Percentiles rank a stretch among this genome's conserved stretches.
Evolutionary conservation across 2,888 invertebrate species (phyloP).

Genomic region (Tenthredo amoena): DNA sequence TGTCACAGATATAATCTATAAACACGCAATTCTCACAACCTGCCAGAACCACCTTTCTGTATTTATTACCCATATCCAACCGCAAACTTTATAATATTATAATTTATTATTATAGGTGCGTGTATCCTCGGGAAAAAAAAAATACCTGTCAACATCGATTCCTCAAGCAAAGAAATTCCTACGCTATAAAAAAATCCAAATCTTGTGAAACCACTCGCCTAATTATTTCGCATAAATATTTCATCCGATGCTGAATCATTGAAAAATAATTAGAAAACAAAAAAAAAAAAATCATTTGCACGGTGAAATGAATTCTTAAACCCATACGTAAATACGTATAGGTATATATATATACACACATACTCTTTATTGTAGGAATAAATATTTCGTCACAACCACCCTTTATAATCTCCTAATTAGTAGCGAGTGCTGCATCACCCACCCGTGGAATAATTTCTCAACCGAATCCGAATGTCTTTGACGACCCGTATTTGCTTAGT

Average conservation of each 20-base stretch:
- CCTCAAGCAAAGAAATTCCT: neutral
- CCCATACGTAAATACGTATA: neutral
- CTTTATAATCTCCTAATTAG: conserved; percentile 45
- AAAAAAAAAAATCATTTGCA: neutral
- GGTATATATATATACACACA: neutral
- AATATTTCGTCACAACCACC: conserved; percentile 12
- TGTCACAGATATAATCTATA: conserved; percentile 36
- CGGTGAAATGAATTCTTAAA: neutral
- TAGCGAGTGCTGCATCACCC: conserved; percentile 42
- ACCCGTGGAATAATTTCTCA: conserved; percentile 60
- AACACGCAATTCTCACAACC: conserved; percentile 26
- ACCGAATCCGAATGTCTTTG: conserved; percentile 59
- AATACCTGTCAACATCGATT: neutral
- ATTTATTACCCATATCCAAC: conserved; percentile 22
- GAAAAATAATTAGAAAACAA: neutral
- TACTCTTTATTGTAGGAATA: neutral
- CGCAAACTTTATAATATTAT: neutral
- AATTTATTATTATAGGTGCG: conserved; percentile 9
- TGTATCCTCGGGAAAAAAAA: neutral
- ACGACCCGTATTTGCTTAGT: conserved; percentile 61
- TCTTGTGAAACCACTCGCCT: neutral
- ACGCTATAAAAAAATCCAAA: neutral
- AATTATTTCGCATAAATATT: neutral
- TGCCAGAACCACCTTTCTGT: neutral
- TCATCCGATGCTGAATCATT: neutral